Percentiles rank a stretch among this genome's conserved stretches.
These are phyloP conservation scores for Listrodromus nycthemerus DNA, from an alignment of 2,888 invertebrate species.

Conservation along the genomic window DNA sequence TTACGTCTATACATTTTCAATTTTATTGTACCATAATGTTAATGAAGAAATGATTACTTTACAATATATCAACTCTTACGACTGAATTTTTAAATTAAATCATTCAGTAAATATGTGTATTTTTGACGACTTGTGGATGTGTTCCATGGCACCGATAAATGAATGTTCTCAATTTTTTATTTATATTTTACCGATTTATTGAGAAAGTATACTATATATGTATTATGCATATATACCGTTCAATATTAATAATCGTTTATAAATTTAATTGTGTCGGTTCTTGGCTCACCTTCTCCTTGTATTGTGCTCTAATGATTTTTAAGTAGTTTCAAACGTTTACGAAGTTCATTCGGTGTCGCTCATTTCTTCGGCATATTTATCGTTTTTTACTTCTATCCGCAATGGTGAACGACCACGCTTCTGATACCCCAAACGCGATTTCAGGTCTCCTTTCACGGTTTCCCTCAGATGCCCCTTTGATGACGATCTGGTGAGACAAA, in stretches of 20 bases:
- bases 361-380: constrained; percentile 77
- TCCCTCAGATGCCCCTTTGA: constrained; percentile 74
- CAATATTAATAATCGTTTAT: background rate
- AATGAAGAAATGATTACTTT: no score
- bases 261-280: background rate
- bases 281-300: constrained; percentile 1
- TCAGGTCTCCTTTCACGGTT: constrained; percentile 76
- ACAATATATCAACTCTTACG: no score
- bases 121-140: no score
- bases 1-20: constrained; percentile 80
- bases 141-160: no score
- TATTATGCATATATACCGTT: constrained; percentile 15
- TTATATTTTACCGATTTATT: constrained; percentile 43
- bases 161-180: background rate
- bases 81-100: no score
- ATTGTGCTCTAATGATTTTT: background rate
- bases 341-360: constrained; percentile 73
- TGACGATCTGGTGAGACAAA: constrained; percentile 65
- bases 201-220: constrained; percentile 53
- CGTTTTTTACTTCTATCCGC: constrained; percentile 83
- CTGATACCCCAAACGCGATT: constrained; percentile 79
- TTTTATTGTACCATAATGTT: constrained; percentile 71
- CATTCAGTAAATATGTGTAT: no score
- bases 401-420: constrained; percentile 81
- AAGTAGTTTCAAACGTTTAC: background rate